These are phyloP conservation scores for Yponomeuta plumbellus DNA, from an alignment of 2,888 invertebrate species.

Conservation along the genomic window DNA sequence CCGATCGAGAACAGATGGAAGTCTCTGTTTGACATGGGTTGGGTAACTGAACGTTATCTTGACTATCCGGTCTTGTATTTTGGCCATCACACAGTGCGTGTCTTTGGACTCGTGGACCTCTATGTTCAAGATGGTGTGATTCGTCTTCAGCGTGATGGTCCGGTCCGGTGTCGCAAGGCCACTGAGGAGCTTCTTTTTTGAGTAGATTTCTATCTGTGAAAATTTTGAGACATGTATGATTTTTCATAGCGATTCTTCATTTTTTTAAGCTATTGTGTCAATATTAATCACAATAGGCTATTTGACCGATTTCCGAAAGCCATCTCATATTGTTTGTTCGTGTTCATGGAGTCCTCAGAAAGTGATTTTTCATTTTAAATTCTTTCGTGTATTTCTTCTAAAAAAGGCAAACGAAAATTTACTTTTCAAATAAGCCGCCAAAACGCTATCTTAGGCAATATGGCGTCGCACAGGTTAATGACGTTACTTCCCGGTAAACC, in stretches of 20 bases:
- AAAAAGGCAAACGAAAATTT: too few species aligned
- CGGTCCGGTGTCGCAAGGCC: background rate
- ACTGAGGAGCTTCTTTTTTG: background rate
- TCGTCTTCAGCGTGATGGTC: background rate
- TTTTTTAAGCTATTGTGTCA: too few species aligned
- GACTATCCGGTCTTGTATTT: slow-evolving; percentile 3
- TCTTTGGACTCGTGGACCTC: slow-evolving; percentile 4
- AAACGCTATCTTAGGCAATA: too few species aligned
- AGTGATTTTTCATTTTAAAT: too few species aligned
- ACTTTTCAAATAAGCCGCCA: too few species aligned
- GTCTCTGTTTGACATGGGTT: background rate
- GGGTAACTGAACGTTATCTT: slow-evolving; percentile 8
- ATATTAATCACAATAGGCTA: too few species aligned
- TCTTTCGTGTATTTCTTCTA: too few species aligned
- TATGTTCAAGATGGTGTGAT: background rate
- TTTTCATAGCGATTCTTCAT: background rate
- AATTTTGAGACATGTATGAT: background rate
- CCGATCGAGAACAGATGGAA: background rate
- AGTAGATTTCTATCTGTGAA: background rate
- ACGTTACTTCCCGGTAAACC: too few species aligned
- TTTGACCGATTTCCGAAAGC: too few species aligned
- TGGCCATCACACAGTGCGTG: slow-evolving; percentile 9
- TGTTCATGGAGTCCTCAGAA: too few species aligned
- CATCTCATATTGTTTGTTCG: too few species aligned
- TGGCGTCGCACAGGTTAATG: too few species aligned